Conservation (phyloP, 2,797 vertebrate species). For the Poeciliopsis paucimaculata region DNA sequence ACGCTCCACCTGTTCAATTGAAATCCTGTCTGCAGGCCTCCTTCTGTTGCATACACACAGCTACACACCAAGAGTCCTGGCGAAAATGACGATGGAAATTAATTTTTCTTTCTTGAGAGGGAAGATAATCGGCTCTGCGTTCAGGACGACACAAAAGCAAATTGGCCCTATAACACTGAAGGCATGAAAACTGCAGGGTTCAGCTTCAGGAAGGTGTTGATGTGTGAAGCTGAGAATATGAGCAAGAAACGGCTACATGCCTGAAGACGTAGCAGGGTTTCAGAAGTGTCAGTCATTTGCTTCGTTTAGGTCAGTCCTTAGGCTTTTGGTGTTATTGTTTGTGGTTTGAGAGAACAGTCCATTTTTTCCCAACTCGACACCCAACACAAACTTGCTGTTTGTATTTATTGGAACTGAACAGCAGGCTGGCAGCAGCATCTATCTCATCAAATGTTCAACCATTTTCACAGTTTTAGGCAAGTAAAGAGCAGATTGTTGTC, state of each 20-base stretch:
- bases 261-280: neutral
- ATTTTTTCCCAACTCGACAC: neutral
- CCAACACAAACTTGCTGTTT: neutral
- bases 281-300: neutral
- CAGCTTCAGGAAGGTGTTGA: neutral
- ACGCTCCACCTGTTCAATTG: neutral
- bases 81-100: neutral
- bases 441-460: neutral
- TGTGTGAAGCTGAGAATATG: neutral
- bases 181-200: neutral
- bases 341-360: neutral
- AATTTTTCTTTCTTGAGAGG: neutral
- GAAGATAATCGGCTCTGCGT: neutral
- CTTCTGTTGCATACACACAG: neutral
- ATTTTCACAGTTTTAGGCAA: neutral
- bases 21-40: slow-evolving; percentile 1
- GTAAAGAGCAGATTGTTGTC: neutral
- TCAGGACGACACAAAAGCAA: neutral
- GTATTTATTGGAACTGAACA: neutral
- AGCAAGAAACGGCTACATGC: neutral
- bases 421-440: neutral
- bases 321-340: neutral
- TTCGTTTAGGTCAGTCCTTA: neutral
- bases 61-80: neutral
- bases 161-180: neutral